phyloP scores from a whole-genome alignment of 2,888 invertebrate species.

The Callyntrura sp. region DNA sequence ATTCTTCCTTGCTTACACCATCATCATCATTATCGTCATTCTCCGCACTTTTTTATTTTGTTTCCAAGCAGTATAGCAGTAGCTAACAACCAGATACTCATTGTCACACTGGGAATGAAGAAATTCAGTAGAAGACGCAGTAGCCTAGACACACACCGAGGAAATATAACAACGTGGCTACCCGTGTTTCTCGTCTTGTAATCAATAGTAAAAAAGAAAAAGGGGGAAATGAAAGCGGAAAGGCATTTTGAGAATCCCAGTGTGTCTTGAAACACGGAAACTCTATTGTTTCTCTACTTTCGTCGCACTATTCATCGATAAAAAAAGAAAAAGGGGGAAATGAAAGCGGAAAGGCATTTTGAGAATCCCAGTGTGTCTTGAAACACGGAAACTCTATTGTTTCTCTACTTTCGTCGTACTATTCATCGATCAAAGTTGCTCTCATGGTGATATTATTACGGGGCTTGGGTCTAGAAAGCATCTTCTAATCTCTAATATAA shows the following conservation, averaged over 20 bases:
- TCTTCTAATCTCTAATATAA: neutral
- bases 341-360: slow-evolving; percentile 11
- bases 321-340: neutral
- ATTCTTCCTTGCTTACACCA: slow-evolving; percentile 5
- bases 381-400: neutral
- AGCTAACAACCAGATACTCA: slow-evolving; percentile 18
- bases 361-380: slow-evolving; percentile 2
- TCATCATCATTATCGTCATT: neutral
- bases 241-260: slow-evolving; percentile 25
- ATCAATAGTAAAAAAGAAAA: slow-evolving; percentile 11
- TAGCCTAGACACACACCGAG: neutral
- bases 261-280: neutral
- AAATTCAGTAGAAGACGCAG: neutral
- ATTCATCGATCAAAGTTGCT: slow-evolving; percentile 7
- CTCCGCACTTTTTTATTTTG: neutral
- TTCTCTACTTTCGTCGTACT: neutral
- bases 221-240: neutral
- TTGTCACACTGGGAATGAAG: neutral
- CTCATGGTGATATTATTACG: neutral
- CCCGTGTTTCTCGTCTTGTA: slow-evolving; percentile 7
- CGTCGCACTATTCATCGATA: neutral
- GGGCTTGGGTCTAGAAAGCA: neutral
- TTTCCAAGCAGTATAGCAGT: slow-evolving; percentile 11
- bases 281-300: slow-evolving; percentile 4
- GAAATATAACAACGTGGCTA: neutral